Evolutionary conservation across 1,140 invertebrate genomes (phyloP).

Genomic region (Plectus sambesii): DNA sequence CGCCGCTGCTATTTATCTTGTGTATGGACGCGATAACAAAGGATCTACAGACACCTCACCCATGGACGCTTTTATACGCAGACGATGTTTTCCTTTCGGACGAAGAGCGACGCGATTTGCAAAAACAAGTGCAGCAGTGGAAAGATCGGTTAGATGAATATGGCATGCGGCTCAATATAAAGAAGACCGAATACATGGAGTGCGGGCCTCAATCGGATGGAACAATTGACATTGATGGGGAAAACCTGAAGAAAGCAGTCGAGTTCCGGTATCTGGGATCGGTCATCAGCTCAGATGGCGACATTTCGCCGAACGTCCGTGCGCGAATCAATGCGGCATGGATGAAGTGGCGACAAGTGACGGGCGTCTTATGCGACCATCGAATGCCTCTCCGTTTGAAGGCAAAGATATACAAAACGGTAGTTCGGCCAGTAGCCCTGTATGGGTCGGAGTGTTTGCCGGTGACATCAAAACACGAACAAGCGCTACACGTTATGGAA

Average conservation of each 20-base stretch:
- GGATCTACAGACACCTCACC: too few relatives aligned
- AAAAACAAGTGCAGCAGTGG: not conserved
- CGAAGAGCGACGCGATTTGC: not conserved
- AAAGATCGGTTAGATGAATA: not conserved
- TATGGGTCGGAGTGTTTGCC: too few relatives aligned
- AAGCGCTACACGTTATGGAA: too few relatives aligned
- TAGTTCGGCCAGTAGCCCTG: too few relatives aligned
- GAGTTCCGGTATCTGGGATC: not conserved
- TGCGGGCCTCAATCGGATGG: not conserved
- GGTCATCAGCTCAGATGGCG: not conserved
- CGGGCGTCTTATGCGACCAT: too few relatives aligned
- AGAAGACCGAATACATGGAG: constrained; percentile 1
- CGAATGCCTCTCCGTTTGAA: too few relatives aligned
- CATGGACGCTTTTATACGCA: not conserved
- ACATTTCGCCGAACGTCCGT: not conserved
- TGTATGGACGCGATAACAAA: not conserved
- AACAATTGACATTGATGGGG: not conserved
- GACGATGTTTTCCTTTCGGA: not conserved
- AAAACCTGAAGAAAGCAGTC: not conserved
- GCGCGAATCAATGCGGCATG: not conserved
- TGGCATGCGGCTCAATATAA: not conserved
- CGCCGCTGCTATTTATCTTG: not conserved
- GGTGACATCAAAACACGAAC: too few relatives aligned
- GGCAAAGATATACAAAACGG: too few relatives aligned
- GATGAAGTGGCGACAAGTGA: too few relatives aligned